These are phyloP conservation scores for Listrodromus nycthemerus DNA, from an alignment of 2,888 invertebrate species.

Conservation along the genomic window DNA sequence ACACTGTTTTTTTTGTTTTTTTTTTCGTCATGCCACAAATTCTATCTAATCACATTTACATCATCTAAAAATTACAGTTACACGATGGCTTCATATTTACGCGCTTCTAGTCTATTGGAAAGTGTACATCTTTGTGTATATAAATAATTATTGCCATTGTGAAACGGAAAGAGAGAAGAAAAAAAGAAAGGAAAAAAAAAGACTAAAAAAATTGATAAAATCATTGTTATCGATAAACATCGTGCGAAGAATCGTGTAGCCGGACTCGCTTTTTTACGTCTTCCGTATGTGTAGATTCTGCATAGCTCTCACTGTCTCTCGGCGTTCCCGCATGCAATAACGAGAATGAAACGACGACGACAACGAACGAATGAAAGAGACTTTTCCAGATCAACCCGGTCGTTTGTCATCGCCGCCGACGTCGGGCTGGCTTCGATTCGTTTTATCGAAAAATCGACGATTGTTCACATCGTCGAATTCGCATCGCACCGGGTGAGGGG, in stretches of 20 bases:
- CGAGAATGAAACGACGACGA: constrained; percentile 6
- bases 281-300: constrained; percentile 1
- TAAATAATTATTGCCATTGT: constrained; percentile 80
- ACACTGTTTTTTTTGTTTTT: background rate
- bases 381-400: constrained; percentile 30
- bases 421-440: constrained; percentile 25
- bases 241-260: constrained; percentile 29
- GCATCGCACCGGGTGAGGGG: constrained; percentile 18
- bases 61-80: constrained; percentile 74
- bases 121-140: constrained; percentile 76
- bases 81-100: constrained; percentile 69
- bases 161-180: constrained; percentile 69
- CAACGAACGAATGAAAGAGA: constrained; percentile 34
- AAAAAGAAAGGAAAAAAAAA: constrained; percentile 35
- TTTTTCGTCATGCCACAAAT: constrained; percentile 42
- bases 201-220: constrained; percentile 14
- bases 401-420: constrained; percentile 35
- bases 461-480: constrained; percentile 24
- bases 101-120: constrained; percentile 76
- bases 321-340: background rate
- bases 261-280: background rate
- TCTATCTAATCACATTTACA: constrained; percentile 81
- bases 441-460: constrained; percentile 9
- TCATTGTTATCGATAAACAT: constrained; percentile 46
- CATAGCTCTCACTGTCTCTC: background rate